Percentiles rank a stretch among this genome's conserved stretches.
These are phyloP conservation scores for Macquaria ambigua DNA, from an alignment of 2,113 vertebrate species.

Conservation along the genomic window DNA sequence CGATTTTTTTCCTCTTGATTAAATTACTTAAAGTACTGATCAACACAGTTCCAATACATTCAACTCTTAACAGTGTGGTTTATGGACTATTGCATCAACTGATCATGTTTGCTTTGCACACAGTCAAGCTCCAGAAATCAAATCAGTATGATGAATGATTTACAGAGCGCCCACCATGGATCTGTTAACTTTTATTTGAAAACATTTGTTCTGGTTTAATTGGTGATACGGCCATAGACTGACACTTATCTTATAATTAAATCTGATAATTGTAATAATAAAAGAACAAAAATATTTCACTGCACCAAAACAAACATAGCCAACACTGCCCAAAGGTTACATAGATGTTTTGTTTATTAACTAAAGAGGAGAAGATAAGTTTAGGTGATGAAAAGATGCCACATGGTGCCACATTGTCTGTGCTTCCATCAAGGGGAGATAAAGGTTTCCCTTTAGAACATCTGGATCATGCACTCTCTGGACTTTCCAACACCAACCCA, in stretches of 20 bases:
- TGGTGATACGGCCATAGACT: not conserved
- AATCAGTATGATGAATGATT: not conserved
- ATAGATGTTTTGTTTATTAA: conserved; percentile 57
- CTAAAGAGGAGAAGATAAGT: conserved; percentile 14
- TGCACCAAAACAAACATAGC: conserved; percentile 27
- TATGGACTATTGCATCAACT: not conserved
- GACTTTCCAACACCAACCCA: conserved; percentile 99
- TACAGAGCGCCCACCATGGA: not conserved
- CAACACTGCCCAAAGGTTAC: conserved; percentile 8
- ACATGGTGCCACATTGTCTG: conserved; percentile 16
- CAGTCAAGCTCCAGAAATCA: not conserved
- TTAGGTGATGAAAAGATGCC: conserved; percentile 43
- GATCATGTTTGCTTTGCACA: not conserved
- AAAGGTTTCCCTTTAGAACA: conserved; percentile 86
- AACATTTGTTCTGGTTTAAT: not conserved
- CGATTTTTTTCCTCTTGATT: not conserved
- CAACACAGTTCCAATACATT: not conserved
- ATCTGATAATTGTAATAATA: not conserved
- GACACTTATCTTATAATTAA: not conserved
- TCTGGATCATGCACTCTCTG: conserved; percentile 98
- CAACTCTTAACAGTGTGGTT: not conserved
- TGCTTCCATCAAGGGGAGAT: conserved; percentile 24
- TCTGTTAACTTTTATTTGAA: not conserved
- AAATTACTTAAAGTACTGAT: not conserved
- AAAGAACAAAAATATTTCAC: not conserved